A percentile compares a stretch with the other conserved stretches of the same genome.
These are phyloP conservation scores for Diprion similis DNA, from an alignment of 1,140 invertebrate species.

Conservation along the genomic window DNA sequence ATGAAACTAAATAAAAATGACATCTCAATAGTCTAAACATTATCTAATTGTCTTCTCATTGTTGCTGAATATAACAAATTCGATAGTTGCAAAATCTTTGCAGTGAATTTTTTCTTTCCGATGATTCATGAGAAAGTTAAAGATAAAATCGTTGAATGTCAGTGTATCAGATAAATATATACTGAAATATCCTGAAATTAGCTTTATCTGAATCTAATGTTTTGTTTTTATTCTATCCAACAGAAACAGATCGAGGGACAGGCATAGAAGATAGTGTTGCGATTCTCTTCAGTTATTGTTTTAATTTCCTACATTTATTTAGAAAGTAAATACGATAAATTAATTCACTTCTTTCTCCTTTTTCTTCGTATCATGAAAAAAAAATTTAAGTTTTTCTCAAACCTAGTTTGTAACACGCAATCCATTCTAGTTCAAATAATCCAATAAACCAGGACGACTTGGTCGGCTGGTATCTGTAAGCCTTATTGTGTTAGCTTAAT, in stretches of 20 bases:
- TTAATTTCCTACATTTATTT: slow-evolving; percentile 37
- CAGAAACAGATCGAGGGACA: slow-evolving; percentile 57
- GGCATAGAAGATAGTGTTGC: slow-evolving; percentile 55
- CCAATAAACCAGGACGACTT: neutral
- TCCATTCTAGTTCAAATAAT: neutral
- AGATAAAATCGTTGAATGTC: too few species aligned
- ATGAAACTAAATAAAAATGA: too few species aligned
- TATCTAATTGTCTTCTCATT: too few species aligned
- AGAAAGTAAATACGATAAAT: slow-evolving; percentile 23
- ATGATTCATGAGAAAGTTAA: too few species aligned
- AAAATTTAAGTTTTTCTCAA: slow-evolving; percentile 17
- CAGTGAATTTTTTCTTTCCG: too few species aligned
- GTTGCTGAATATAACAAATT: too few species aligned
- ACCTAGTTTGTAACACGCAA: slow-evolving; percentile 18
- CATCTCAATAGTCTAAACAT: too few species aligned
- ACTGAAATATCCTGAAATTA: neutral
- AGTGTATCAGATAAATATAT: neutral
- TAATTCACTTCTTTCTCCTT: slow-evolving; percentile 1
- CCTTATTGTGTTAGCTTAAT: neutral
- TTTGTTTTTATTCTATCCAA: slow-evolving; percentile 37
- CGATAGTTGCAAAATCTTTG: too few species aligned
- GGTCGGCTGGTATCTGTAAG: neutral
- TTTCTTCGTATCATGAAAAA: slow-evolving; percentile 9
- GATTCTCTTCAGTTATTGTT: slow-evolving; percentile 39
- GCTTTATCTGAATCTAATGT: slow-evolving; percentile 8